phyloP scores from a whole-genome alignment of 2,888 invertebrate genomes.

The Aricia artaxerxes region DNA sequence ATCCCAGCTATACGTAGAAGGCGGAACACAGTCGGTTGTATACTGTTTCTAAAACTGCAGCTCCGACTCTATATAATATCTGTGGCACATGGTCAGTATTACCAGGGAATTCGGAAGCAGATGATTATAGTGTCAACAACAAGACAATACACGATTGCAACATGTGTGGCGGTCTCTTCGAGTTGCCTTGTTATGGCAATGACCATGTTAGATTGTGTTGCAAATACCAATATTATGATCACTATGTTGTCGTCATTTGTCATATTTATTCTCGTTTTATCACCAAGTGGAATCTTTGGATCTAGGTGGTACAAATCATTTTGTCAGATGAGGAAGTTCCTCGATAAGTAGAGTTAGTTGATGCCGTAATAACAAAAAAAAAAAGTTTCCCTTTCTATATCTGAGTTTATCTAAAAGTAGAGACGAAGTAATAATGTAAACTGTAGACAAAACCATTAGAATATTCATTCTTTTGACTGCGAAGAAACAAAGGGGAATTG shows the following conservation, averaged over 20 bases:
- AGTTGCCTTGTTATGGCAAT: not conserved
- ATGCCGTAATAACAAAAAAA: no score
- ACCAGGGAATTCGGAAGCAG: no score
- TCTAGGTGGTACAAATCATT: no score
- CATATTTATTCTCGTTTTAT: not conserved
- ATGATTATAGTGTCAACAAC: no score
- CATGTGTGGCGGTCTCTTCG: not conserved
- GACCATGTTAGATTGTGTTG: no score
- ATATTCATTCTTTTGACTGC: slow-evolving; percentile 14
- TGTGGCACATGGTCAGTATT: not conserved
- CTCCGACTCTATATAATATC: no score
- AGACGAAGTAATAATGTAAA: not conserved
- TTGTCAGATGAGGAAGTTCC: no score
- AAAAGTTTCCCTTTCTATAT: not conserved
- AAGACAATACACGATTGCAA: not conserved
- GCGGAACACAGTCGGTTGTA: not conserved
- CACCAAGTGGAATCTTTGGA: no score
- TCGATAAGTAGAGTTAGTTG: no score
- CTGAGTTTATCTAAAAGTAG: not conserved
- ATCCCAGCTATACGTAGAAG: not conserved
- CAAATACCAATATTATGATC: no score
- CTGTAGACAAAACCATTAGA: not conserved
- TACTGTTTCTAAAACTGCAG: not conserved
- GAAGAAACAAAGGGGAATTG: slow-evolving; percentile 14
- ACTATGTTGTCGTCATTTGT: not conserved